A percentile compares a stretch with the other conserved stretches of the same genome.
Evolutionary conservation across 2,888 invertebrate genomes (phyloP).

Genomic region (Synergus gifuensis): DNA sequence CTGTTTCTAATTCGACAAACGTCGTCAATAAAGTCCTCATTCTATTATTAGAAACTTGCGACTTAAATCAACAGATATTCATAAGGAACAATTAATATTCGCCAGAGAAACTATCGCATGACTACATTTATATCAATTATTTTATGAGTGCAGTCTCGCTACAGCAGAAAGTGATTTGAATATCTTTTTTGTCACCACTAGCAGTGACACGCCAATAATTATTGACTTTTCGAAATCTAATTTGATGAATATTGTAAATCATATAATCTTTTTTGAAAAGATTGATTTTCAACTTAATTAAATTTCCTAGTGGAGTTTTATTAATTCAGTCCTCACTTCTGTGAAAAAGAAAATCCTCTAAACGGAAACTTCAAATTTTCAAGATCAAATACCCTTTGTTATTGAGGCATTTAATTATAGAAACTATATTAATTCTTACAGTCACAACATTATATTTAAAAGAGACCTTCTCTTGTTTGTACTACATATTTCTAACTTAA

Average conservation of each 20-base stretch:
- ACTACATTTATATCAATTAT: not conserved
- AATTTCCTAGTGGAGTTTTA: too few relatives aligned
- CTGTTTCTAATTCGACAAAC: not conserved
- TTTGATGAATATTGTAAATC: not conserved
- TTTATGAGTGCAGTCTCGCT: not conserved
- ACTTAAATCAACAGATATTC: not conserved
- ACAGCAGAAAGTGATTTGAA: not conserved
- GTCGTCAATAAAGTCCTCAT: slow-evolving; percentile 2
- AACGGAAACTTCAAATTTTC: not conserved
- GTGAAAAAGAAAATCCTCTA: not conserved
- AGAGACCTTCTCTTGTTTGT: not conserved
- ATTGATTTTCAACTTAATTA: too few relatives aligned
- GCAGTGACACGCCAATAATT: not conserved
- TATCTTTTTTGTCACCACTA: not conserved
- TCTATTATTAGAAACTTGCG: slow-evolving; percentile 1
- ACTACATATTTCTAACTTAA: not conserved
- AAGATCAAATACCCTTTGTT: not conserved
- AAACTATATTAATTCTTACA: too few relatives aligned
- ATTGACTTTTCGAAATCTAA: not conserved
- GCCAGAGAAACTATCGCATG: not conserved
- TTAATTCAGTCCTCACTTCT: not conserved
- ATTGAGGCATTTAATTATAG: not conserved
- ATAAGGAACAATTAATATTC: slow-evolving; percentile 1
- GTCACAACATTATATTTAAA: not conserved
- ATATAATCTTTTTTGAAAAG: too few relatives aligned